Conservation (phyloP, 1,140 invertebrate genomes). For the Lerema accius region DNA sequence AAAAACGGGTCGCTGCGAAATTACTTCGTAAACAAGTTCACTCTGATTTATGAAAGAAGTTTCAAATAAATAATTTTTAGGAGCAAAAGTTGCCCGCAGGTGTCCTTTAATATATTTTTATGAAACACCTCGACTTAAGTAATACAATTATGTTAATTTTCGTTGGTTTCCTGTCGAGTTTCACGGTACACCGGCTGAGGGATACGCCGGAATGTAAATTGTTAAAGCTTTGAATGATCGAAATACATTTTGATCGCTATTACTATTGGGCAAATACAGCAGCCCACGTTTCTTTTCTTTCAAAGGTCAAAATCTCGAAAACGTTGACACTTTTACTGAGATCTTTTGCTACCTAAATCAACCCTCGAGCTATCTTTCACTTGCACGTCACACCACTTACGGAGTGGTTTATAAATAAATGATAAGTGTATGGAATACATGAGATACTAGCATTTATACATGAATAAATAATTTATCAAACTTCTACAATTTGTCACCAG, state of each 20-base stretch:
- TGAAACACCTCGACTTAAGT: constrained; percentile 45
- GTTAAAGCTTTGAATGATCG: neutral
- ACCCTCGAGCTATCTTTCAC: too few relatives aligned
- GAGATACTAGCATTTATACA: too few relatives aligned
- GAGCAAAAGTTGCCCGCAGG: constrained; percentile 66
- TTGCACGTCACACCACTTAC: too few relatives aligned
- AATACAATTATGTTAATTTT: constrained; percentile 71
- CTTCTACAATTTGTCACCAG: too few relatives aligned
- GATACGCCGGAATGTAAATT: neutral
- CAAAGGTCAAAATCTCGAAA: too few relatives aligned
- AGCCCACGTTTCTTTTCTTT: too few relatives aligned
- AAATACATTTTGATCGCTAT: neutral
- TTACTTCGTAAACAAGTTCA: constrained; percentile 74
- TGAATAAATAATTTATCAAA: too few relatives aligned
- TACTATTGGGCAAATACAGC: too few relatives aligned
- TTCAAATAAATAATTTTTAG: constrained; percentile 72
- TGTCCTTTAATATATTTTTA: constrained; percentile 70
- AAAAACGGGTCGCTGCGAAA: constrained; percentile 48
- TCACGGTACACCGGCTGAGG: constrained; percentile 2
- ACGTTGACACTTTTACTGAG: too few relatives aligned
- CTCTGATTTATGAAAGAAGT: constrained; percentile 73
- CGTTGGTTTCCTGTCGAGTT: constrained; percentile 31
- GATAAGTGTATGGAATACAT: too few relatives aligned
- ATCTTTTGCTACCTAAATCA: too few relatives aligned
- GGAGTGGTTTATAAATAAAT: too few relatives aligned